Evolutionary conservation across 2,888 invertebrate genomes (phyloP).

Genomic region (Sesamia inferens): DNA sequence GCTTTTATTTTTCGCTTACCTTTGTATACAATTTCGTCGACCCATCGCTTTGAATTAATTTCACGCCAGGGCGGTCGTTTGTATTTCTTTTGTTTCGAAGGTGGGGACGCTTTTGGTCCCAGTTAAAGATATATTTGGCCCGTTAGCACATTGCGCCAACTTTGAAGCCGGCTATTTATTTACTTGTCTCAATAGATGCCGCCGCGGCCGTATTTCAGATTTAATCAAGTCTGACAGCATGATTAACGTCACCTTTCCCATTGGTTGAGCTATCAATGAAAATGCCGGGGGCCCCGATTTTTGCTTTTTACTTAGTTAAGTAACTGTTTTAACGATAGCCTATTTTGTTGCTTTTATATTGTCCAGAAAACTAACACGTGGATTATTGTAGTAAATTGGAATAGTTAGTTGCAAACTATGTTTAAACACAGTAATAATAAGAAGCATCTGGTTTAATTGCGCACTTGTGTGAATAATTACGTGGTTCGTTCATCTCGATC

Average conservation of each 20-base stretch:
- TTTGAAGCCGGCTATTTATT: constrained; percentile 85
- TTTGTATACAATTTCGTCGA: constrained; percentile 84
- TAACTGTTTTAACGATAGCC: constrained; percentile 65
- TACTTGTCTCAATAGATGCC: constrained; percentile 84
- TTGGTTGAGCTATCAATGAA: constrained; percentile 78
- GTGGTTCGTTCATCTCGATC: constrained; percentile 77
- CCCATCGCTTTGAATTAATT: constrained; percentile 87
- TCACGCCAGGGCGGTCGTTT: constrained; percentile 83
- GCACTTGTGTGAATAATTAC: constrained; percentile 68
- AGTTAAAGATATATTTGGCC: constrained; percentile 84
- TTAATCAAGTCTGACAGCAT: constrained; percentile 86
- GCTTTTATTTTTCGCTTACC: constrained; percentile 85
- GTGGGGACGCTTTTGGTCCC: constrained; percentile 78
- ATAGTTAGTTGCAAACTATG: constrained; percentile 54
- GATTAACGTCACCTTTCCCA: constrained; percentile 84
- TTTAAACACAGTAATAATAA: constrained; percentile 54
- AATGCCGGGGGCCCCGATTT: constrained; percentile 71
- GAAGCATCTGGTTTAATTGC: constrained; percentile 61
- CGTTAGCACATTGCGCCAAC: constrained; percentile 86
- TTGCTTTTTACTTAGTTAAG: constrained; percentile 66
- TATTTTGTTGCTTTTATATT: constrained; percentile 53
- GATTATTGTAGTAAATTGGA: constrained; percentile 53
- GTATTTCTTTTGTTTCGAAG: constrained; percentile 85
- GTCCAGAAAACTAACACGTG: constrained; percentile 41
- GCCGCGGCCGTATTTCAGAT: constrained; percentile 84